Percentiles rank a stretch among this genome's conserved stretches.
phyloP scores from a whole-genome alignment of 1,140 invertebrate species.

The Listronotus oregonensis region DNA sequence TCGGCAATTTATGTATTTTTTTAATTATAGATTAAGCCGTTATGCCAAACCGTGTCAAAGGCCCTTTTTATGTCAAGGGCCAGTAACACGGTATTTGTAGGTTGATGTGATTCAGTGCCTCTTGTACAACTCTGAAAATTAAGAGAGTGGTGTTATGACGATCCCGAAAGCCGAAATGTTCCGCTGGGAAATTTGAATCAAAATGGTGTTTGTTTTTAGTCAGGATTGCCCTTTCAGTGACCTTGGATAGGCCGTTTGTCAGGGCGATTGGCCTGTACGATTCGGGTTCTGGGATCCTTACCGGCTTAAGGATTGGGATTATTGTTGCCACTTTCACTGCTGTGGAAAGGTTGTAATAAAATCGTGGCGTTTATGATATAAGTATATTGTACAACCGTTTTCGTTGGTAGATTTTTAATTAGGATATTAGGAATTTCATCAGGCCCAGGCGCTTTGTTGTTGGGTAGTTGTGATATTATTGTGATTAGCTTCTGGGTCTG shows the following conservation, averaged over 20 bases:
- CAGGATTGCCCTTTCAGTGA: constrained; percentile 47
- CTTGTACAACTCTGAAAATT: constrained; percentile 23
- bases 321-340: constrained; percentile 45
- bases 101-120: constrained; percentile 15
- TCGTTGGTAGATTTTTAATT: constrained; percentile 41
- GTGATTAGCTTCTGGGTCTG: background rate
- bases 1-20: constrained; percentile 21
- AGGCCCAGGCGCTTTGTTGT: constrained; percentile 47
- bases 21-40: constrained; percentile 48
- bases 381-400: constrained; percentile 33
- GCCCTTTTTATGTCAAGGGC: constrained; percentile 50
- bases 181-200: constrained; percentile 5
- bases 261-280: constrained; percentile 53
- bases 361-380: constrained; percentile 46
- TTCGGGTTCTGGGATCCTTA: constrained; percentile 41
- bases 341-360: constrained; percentile 40
- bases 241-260: constrained; percentile 45
- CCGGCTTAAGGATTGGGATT: constrained; percentile 49
- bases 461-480: background rate
- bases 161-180: constrained; percentile 48
- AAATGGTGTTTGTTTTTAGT: background rate
- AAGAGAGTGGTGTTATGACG: background rate
- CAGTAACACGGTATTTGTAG: constrained; percentile 30
- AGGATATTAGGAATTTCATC: constrained; percentile 44
- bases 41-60: constrained; percentile 52